Evolutionary conservation across 2,888 invertebrate genomes (phyloP).

Genomic region (Leptinotarsa tumamoca): DNA sequence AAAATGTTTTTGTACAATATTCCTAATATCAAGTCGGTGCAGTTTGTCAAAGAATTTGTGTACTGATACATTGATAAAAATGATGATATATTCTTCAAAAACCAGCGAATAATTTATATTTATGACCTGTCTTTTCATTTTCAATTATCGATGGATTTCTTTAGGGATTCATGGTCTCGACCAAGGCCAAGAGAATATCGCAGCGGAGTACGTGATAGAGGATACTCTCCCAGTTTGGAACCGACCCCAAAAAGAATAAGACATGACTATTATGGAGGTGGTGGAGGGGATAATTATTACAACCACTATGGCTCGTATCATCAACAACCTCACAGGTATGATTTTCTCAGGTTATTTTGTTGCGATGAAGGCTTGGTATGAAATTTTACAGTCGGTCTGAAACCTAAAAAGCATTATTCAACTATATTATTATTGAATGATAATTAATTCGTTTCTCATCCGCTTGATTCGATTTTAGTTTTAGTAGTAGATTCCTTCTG

Average conservation of each 20-base stretch:
- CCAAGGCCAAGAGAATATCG: slow-evolving; percentile 85
- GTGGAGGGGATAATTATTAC: slow-evolving; percentile 60
- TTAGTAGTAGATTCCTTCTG: too few species aligned
- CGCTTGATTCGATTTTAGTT: too few species aligned
- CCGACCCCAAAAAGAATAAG: slow-evolving; percentile 84
- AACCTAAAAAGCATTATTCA: too few species aligned
- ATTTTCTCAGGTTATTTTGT: slow-evolving; percentile 3
- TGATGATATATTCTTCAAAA: too few species aligned
- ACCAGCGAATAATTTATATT: too few species aligned
- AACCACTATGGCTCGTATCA: slow-evolving; percentile 65
- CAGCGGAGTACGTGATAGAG: slow-evolving; percentile 76
- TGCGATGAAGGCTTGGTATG: background rate
- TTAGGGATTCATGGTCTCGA: slow-evolving; percentile 76
- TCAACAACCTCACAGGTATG: slow-evolving; percentile 69
- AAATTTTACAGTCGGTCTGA: slow-evolving; percentile 5
- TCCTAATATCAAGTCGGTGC: too few species aligned
- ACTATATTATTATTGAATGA: too few species aligned
- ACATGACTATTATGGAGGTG: slow-evolving; percentile 64
- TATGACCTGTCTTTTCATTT: slow-evolving; percentile 24
- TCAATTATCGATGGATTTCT: slow-evolving; percentile 15
- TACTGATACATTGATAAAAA: too few species aligned
- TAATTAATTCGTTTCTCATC: too few species aligned
- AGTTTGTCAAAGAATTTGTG: too few species aligned
- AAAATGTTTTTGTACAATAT: too few species aligned
- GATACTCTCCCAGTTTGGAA: slow-evolving; percentile 82